Conservation (phyloP, 2,888 invertebrate genomes). For the Thumatha senex region DNA sequence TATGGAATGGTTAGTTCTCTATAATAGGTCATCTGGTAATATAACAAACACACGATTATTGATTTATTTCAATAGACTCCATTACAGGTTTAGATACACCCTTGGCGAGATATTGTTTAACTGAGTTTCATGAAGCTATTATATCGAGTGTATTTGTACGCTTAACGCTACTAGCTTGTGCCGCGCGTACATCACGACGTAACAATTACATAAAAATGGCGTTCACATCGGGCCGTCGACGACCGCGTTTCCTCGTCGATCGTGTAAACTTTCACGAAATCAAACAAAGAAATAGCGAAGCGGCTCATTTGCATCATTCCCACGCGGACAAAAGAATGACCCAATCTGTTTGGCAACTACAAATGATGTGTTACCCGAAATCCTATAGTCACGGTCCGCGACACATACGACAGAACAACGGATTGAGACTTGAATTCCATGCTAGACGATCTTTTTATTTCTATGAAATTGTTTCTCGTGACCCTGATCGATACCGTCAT, state of each 20-base stretch:
- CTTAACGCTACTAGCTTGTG: conserved; percentile 40
- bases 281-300: conserved; percentile 83
- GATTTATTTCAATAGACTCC: no score
- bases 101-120: no score
- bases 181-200: conserved; percentile 63
- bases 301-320: conserved; percentile 81
- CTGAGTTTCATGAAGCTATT: no score
- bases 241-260: conserved; percentile 80
- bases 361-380: conserved; percentile 77
- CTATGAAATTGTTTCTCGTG: conserved; percentile 51
- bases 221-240: conserved; percentile 77
- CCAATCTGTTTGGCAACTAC: conserved; percentile 79
- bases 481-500: conserved; percentile 35
- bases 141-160: conserved; percentile 19
- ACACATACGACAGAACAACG: conserved; percentile 55
- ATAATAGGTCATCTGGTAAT: no score
- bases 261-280: conserved; percentile 84
- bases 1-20: no score
- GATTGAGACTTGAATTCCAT: conserved; percentile 51
- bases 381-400: conserved; percentile 69
- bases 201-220: conserved; percentile 83
- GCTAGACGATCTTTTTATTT: conserved; percentile 50
- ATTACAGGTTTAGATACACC: no score
- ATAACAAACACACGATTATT: no score
- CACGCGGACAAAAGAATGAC: conserved; percentile 82